Percentiles rank a stretch among this genome's conserved stretches.
Evolutionary conservation across 2,888 invertebrate species (phyloP).

Genomic region (Brassicogethes aeneus): DNA sequence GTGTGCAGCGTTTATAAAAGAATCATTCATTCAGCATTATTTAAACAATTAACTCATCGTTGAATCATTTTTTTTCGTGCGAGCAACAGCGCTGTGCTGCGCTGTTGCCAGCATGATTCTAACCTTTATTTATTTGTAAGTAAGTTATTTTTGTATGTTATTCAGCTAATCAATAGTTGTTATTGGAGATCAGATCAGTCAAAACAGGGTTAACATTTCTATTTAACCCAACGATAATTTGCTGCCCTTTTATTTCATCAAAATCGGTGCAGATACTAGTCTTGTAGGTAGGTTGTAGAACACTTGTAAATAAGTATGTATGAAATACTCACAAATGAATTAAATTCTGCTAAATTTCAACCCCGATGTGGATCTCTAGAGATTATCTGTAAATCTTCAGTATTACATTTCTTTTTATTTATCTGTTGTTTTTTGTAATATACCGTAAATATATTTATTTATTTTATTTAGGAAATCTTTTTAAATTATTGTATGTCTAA

Average conservation of each 20-base stretch:
- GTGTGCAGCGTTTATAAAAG: too few relatives aligned
- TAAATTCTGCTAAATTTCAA: background rate
- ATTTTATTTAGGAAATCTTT: slow-evolving; percentile 7
- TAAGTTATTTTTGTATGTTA: slow-evolving; percentile 29
- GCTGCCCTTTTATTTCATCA: slow-evolving; percentile 24
- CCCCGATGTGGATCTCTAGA: too few relatives aligned
- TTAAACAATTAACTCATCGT: slow-evolving; percentile 23
- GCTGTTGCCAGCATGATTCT: slow-evolving; percentile 27
- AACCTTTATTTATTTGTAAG: slow-evolving; percentile 27
- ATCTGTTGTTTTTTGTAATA: slow-evolving; percentile 8
- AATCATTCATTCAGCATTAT: too few relatives aligned
- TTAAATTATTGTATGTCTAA: slow-evolving; percentile 13
- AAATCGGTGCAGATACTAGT: slow-evolving; percentile 37
- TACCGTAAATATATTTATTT: slow-evolving; percentile 6
- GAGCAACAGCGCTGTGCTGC: slow-evolving; percentile 21
- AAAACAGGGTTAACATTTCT: too few relatives aligned
- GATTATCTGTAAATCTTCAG: slow-evolving; percentile 5
- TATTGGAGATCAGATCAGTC: too few relatives aligned
- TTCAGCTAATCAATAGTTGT: too few relatives aligned
- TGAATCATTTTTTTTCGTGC: slow-evolving; percentile 23
- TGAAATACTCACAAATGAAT: background rate
- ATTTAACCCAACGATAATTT: too few relatives aligned
- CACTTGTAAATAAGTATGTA: slow-evolving; percentile 33
- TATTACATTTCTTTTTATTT: slow-evolving; percentile 12
- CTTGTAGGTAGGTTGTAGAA: slow-evolving; percentile 35